Base-by-base conservation (phyloP, 2,888 invertebrate genomes). In the Parapristionchus giblindavisi region DNA sequence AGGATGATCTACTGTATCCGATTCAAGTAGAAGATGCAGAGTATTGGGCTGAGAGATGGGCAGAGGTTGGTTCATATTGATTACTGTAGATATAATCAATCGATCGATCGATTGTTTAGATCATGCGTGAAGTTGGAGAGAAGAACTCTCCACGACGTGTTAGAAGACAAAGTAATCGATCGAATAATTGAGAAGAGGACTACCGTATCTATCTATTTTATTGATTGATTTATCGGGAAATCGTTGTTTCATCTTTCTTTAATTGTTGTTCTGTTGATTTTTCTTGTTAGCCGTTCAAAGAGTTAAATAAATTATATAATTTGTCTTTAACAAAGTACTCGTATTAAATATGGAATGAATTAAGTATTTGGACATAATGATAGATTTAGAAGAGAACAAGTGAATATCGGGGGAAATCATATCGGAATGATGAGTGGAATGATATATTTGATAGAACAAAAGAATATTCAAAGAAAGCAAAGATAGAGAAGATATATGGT, bases 391-490 rank as follows among this genome's bases (percentile, higher is more conserved):
- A 58, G 36, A 58, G 1, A 21, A 48, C 40, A 54, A 71, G 58
- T n/a, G 58, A 36, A 34, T 63, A 56, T 21, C 58, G 21, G 27
- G 63, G 58, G 63, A 75, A 75, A 24, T 75, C 75, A 24, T 54
- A 40, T 32, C 75, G 65, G 58, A 75, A 75, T 43, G 75, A 40
- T 2, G 75, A 75, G n/a, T 75, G 75, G 40, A 75, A 75, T 4
- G 17, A 17, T 17, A 75, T 65, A 75, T 75, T 75, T 21, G 75
- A 65, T 24, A 75, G 17, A 36, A 75, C 75, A 32, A 75, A 75
- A 8, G 43, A 29, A 29, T 75, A 66, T 34, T 75, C 75, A 43
- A 65, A 66, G 27, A 29, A 27, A 32, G 75, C 63, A 24, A 75
- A 75, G 6, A 54, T n/a, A 8, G 65, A 66, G 75, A 75, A 75